phyloP scores from a whole-genome alignment of 2,888 invertebrate species.

The Eilema griseolum region DNA sequence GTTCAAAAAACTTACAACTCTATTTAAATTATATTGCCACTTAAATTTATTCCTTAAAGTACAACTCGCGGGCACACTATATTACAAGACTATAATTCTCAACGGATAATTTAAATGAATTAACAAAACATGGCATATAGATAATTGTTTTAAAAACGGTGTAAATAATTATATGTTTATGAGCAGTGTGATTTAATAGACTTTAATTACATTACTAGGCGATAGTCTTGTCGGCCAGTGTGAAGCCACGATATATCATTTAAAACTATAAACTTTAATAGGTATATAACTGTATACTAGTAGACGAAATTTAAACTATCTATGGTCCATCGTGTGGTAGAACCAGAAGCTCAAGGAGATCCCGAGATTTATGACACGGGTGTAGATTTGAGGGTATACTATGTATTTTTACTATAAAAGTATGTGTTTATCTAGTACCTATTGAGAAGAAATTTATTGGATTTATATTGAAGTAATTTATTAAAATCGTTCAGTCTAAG shows the following conservation, averaged over 20 bases:
- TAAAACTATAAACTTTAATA: too few relatives aligned
- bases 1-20: background rate
- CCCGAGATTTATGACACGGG: too few relatives aligned
- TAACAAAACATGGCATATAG: conserved; percentile 41
- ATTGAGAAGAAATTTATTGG: too few relatives aligned
- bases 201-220: conserved; percentile 48
- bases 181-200: conserved; percentile 46
- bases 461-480: too few relatives aligned
- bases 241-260: background rate
- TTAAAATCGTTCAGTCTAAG: too few relatives aligned
- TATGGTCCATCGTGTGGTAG: too few relatives aligned
- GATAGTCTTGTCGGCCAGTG: conserved; percentile 28
- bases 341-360: too few relatives aligned
- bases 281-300: too few relatives aligned
- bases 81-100: conserved; percentile 40
- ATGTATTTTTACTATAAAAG: background rate
- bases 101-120: conserved; percentile 51
- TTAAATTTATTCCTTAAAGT: conserved; percentile 32
- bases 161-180: conserved; percentile 51
- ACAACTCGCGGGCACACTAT: conserved; percentile 23
- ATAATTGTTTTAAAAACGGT: conserved; percentile 54
- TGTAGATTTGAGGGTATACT: too few relatives aligned
- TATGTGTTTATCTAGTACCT: background rate
- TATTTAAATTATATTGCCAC: conserved; percentile 8
- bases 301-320: too few relatives aligned